Evolutionary conservation across 2,113 vertebrate genomes (phyloP).

Genomic region (Aphelocoma coerulescens): DNA sequence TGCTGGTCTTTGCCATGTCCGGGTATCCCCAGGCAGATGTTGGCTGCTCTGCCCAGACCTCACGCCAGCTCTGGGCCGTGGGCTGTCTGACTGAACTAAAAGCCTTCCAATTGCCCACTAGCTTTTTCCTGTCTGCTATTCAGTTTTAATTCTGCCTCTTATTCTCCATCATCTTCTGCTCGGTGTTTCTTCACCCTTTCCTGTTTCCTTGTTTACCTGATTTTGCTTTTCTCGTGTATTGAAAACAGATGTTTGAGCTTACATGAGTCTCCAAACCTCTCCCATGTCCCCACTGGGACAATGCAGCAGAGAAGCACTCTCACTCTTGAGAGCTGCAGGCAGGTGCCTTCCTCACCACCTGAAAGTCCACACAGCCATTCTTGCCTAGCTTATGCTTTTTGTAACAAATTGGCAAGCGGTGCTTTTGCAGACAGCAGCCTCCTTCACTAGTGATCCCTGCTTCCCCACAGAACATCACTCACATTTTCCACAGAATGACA

Average conservation of each 20-base stretch:
- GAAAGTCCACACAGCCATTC: not conserved
- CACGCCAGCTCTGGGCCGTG: rapidly evolving
- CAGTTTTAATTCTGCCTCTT: not conserved
- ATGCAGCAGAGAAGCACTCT: rapidly evolving
- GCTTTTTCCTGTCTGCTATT: not conserved
- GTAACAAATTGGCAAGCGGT: not conserved
- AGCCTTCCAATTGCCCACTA: not conserved
- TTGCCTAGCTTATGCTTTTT: not conserved
- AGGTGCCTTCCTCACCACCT: not conserved
- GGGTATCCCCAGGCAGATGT: rapidly evolving
- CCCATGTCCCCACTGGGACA: rapidly evolving
- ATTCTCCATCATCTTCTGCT: not conserved
- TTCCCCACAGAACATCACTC: not conserved
- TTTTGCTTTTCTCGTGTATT: not conserved
- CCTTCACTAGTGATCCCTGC: not conserved
- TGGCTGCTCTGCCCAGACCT: not conserved
- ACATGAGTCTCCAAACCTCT: not conserved
- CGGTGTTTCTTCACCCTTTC: not conserved
- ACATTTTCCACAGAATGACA: not conserved
- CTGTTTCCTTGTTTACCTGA: not conserved
- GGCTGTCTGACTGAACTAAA: not conserved
- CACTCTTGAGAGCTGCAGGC: not conserved
- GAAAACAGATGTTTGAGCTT: not conserved
- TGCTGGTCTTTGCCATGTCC: rapidly evolving
- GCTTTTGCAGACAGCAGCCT: not conserved